Evolutionary conservation across 2,113 vertebrate genomes (phyloP).

Genomic region (Tetrao urogallus): DNA sequence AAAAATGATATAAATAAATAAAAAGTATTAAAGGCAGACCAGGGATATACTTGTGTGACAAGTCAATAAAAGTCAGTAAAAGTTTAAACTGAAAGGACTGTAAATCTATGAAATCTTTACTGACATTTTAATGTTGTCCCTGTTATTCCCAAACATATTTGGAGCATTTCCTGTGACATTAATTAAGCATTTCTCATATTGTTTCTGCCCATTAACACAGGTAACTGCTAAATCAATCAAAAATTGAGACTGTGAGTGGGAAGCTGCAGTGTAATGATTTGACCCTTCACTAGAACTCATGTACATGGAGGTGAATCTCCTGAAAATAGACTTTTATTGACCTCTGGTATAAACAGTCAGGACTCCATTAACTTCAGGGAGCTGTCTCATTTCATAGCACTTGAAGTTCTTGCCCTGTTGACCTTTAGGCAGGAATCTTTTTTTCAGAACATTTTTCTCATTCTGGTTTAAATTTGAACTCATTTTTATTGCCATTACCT

Average conservation of each 20-base stretch:
- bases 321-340: background rate
- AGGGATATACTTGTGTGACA: background rate
- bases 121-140: constrained; percentile 11
- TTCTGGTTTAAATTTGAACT: background rate
- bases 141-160: constrained; percentile 6
- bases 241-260: background rate
- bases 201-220: constrained; percentile 1
- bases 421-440: background rate
- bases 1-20: background rate
- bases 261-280: background rate
- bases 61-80: background rate
- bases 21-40: constrained; percentile 14
- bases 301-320: background rate
- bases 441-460: background rate
- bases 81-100: constrained; percentile 4
- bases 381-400: background rate
- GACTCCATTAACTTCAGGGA: background rate
- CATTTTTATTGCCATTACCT: background rate
- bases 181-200: constrained; percentile 27
- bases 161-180: constrained; percentile 36
- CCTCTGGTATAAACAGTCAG: background rate
- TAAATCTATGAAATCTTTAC: constrained; percentile 52
- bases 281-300: background rate
- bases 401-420: background rate
- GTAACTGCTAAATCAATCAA: constrained; percentile 12